phyloP scores from a whole-genome alignment of 2,797 vertebrate genomes.

The Pelobates cultripes region DNA sequence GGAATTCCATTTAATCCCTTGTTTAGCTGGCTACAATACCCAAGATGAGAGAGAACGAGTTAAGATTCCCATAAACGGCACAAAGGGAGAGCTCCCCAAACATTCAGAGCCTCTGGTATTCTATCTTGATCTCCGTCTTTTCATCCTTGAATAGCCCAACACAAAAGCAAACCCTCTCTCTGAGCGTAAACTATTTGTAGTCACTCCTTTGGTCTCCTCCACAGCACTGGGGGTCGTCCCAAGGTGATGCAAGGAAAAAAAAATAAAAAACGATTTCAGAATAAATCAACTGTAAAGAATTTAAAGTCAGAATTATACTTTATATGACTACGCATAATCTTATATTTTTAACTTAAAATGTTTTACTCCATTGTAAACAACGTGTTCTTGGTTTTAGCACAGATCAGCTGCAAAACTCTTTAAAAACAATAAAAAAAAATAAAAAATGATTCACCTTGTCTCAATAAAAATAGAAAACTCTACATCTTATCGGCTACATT shows the following conservation, averaged over 20 bases:
- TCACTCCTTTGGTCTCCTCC: constrained; percentile 21
- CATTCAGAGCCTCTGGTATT: constrained; percentile 28
- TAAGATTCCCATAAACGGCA: constrained; percentile 16
- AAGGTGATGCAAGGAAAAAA: constrained; percentile 28
- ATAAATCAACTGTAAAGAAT: no score
- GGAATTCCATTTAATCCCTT: constrained; percentile 4
- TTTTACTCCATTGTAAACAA: no score
- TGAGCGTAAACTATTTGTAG: constrained; percentile 25
- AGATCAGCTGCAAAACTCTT: no score
- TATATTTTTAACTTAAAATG: no score
- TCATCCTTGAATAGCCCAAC: constrained; percentile 13
- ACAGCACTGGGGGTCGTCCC: constrained; percentile 29
- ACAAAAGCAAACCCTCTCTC: constrained; percentile 42
- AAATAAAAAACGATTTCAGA: no score
- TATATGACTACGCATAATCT: no score
- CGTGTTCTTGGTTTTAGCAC: no score
- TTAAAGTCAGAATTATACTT: no score
- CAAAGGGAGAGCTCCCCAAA: constrained; percentile 38
- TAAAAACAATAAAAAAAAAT: no score
- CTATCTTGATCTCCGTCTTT: constrained; percentile 19
- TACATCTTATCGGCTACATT: no score
- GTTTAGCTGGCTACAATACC: neutral
- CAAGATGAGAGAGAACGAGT: neutral
- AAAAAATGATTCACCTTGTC: no score
- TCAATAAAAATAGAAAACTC: no score